Percentiles rank a stretch among this genome's conserved stretches.
phyloP scores from a whole-genome alignment of 92 coral and sea anemone genomes.

The Isaurus tuberculatus region DNA sequence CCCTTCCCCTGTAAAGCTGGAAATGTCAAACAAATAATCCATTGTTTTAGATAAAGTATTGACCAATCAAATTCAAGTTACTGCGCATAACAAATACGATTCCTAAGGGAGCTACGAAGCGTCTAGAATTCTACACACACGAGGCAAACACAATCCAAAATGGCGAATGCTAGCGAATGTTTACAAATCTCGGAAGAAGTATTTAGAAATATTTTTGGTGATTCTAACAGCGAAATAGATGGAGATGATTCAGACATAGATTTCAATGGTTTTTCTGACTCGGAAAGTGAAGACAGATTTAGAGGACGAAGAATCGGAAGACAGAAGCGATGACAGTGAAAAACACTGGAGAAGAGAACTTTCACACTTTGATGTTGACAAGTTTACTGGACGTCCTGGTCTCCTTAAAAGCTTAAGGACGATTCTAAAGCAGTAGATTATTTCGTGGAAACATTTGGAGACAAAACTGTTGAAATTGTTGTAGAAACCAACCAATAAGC shows the following conservation, averaged over 20 bases:
- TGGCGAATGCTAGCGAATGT: constrained; percentile 9
- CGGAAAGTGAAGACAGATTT: constrained; percentile 14
- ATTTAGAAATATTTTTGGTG: constrained; percentile 4
- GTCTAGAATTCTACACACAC: constrained; percentile 5
- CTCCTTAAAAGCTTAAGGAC: constrained; percentile 4
- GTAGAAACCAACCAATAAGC: neutral
- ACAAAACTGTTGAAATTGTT: constrained; percentile 18
- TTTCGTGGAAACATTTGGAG: constrained; percentile 11
- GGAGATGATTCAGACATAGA: constrained; percentile 5
- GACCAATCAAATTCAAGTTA: constrained; percentile 1
- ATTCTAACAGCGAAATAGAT: constrained; percentile 16
- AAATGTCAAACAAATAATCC: constrained; percentile 14
- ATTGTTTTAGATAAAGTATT: constrained; percentile 5
- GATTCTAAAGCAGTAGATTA: constrained; percentile 1
- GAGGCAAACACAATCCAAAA: constrained; percentile 17
- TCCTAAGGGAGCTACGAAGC: constrained; percentile 15
- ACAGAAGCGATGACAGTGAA: constrained; percentile 8
- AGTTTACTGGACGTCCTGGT: constrained; percentile 16
- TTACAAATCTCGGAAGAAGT: constrained; percentile 2
- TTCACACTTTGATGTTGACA: constrained; percentile 11
- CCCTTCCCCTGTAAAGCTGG: constrained; percentile 19
- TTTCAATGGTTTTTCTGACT: constrained; percentile 3
- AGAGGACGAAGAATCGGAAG: neutral
- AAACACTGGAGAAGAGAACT: constrained; percentile 12
- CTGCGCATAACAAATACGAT: constrained; percentile 5